Conservation (phyloP, 2,888 invertebrate species). For the Melanotus villosus region DNA sequence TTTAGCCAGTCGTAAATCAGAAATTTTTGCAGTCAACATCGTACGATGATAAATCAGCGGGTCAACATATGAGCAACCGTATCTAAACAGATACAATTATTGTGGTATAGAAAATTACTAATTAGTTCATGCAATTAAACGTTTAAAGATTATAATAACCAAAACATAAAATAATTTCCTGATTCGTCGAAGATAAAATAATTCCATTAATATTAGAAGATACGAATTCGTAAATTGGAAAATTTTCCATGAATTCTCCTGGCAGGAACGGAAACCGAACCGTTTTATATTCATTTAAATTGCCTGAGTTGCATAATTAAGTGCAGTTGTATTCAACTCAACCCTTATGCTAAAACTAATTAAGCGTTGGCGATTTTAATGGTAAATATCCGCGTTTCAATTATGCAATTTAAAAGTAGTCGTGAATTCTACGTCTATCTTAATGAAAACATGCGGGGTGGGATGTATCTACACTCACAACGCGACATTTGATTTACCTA, state of each 20-base stretch:
- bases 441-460: too few species aligned
- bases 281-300: too few species aligned
- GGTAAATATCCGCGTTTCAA: constrained; percentile 15
- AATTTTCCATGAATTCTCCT: not conserved
- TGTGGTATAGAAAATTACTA: too few species aligned
- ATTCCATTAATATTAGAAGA: not conserved
- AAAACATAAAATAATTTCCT: not conserved
- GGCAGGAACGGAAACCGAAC: too few species aligned
- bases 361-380: constrained; percentile 19
- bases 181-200: not conserved
- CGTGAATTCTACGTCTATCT: constrained; percentile 4
- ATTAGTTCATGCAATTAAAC: not conserved
- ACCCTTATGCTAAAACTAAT: not conserved
- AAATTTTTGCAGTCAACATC: not conserved
- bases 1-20: too few species aligned
- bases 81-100: not conserved
- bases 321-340: not conserved
- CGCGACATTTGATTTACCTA: too few species aligned
- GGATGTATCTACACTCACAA: too few species aligned
- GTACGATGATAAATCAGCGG: not conserved
- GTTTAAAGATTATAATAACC: not conserved
- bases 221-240: not conserved
- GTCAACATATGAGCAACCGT: not conserved
- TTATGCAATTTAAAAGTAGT: constrained; percentile 7
- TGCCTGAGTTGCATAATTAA: not conserved